Percentiles rank a stretch among this genome's conserved stretches.
Evolutionary conservation across 2,888 invertebrate genomes (phyloP).

Genomic region (Calameuta pallipes): DNA sequence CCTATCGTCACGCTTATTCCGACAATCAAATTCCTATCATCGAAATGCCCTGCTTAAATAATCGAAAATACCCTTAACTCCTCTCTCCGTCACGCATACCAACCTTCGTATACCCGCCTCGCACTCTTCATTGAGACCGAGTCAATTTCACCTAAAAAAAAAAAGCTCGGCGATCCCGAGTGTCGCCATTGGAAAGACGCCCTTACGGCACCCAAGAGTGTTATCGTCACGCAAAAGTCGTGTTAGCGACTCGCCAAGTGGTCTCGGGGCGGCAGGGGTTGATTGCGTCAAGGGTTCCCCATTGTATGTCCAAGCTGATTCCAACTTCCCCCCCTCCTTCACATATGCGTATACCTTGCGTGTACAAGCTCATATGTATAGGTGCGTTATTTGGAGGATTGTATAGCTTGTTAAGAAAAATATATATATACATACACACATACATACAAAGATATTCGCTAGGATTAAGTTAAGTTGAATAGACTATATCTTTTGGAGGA

Average conservation of each 20-base stretch:
- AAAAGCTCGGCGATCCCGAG: background rate
- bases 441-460: background rate
- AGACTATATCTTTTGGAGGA: background rate
- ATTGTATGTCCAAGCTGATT: conserved; percentile 1
- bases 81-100: background rate
- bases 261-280: conserved; percentile 33
- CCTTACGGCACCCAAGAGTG: conserved; percentile 4
- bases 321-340: background rate
- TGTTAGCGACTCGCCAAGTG: conserved; percentile 60
- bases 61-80: conserved; percentile 13
- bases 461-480: background rate
- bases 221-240: conserved; percentile 57
- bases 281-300: background rate
- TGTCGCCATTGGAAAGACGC: background rate
- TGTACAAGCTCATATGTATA: background rate
- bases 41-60: conserved; percentile 11
- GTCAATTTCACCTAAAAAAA: background rate
- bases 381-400: background rate
- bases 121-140: background rate
- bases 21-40: conserved; percentile 20
- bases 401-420: background rate
- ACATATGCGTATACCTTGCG: background rate
- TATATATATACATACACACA: background rate
- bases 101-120: background rate
- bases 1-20: conserved; percentile 12